Percentiles rank a stretch among this genome's conserved stretches.
Evolutionary conservation across 2,888 invertebrate species (phyloP).

Genomic region (Campoplex capitator): DNA sequence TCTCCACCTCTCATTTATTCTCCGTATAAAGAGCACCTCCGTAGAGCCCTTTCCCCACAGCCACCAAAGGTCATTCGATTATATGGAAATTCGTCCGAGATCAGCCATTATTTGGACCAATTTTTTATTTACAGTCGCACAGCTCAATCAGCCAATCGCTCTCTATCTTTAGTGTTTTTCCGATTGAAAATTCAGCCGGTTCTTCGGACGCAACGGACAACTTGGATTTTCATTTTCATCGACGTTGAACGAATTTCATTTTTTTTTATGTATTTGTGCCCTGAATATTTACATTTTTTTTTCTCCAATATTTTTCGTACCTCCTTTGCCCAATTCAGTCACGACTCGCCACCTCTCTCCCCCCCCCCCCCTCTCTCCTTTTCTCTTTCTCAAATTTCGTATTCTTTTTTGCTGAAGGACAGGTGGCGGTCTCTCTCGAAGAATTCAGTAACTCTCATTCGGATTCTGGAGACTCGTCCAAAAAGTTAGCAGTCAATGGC

Average conservation of each 20-base stretch:
- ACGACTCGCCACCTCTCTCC: neutral
- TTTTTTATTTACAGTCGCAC: neutral
- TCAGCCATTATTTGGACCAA: neutral
- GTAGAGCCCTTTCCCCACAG: slow-evolving; percentile 11
- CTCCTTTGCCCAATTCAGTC: slow-evolving; percentile 40
- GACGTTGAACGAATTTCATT: neutral
- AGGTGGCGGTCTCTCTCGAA: slow-evolving; percentile 7
- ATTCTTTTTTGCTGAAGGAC: slow-evolving; percentile 39
- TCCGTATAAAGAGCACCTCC: slow-evolving; percentile 12
- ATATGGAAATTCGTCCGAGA: slow-evolving; percentile 64
- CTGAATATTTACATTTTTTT: slow-evolving; percentile 44
- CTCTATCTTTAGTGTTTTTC: neutral
- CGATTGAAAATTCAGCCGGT: neutral
- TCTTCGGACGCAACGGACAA: too few relatives aligned
- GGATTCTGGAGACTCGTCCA: slow-evolving; percentile 30
- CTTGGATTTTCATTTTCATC: neutral
- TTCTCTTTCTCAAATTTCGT: slow-evolving; percentile 2
- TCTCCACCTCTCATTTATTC: slow-evolving; percentile 9
- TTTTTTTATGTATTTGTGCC: neutral
- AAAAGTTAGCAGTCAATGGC: slow-evolving; percentile 16
- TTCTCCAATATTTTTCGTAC: slow-evolving; percentile 52
- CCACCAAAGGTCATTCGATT: slow-evolving; percentile 36
- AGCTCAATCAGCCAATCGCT: neutral
- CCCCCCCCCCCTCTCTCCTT: slow-evolving; percentile 9
- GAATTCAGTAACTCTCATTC: slow-evolving; percentile 44